Evolutionary conservation across 2,113 vertebrate genomes (phyloP), one percentile per base, ranked within the genome.

Genomic region (Baryphthengus martii): DNA sequence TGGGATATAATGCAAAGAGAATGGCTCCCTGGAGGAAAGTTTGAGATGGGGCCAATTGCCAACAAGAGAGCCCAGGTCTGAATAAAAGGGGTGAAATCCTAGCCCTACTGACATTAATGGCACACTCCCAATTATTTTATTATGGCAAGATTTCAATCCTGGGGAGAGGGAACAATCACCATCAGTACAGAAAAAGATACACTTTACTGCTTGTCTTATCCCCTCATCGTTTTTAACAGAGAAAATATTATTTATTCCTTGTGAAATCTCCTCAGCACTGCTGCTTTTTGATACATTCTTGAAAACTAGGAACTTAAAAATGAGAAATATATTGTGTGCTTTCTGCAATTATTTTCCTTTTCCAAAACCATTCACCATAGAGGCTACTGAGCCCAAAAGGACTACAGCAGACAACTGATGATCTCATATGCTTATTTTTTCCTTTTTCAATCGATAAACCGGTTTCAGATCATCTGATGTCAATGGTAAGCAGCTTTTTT

Each of bases 391-490:
- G 61, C 79, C 45, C 68, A 39, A 71, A 85, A 55, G 10, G 74
- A 29, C 65, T 40, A 45, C 45, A 55, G 58, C 78, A 70, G 61
- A 67, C 23, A 78, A 78, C 58, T 74, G 90, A 92, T 73, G 85
- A 80, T 89, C 75, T 95, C 81, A 4, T 19, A 33, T 11, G 42
- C 8, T n/a, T 24, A 44, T 59, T 94, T 33, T 89, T 47, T 74
- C 90, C 53, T 93, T 91, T 91, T 90, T 82, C 92, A 91, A 90
- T 93, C 90, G 1, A 84, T 79, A 92, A 96, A 96, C 94, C 76
- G 4, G 94, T 95, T 97, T 97, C 91, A 93, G 93, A 94, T 96
- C 91, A 76, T 85, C 86, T 37, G 94, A 97, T 96, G 95, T 95
- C 95, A 95, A 71, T 3, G 74, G 94, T 49, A 75, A 96, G 91